phyloP scores from a whole-genome alignment of 1,140 invertebrate genomes.

The Achroia grisella region DNA sequence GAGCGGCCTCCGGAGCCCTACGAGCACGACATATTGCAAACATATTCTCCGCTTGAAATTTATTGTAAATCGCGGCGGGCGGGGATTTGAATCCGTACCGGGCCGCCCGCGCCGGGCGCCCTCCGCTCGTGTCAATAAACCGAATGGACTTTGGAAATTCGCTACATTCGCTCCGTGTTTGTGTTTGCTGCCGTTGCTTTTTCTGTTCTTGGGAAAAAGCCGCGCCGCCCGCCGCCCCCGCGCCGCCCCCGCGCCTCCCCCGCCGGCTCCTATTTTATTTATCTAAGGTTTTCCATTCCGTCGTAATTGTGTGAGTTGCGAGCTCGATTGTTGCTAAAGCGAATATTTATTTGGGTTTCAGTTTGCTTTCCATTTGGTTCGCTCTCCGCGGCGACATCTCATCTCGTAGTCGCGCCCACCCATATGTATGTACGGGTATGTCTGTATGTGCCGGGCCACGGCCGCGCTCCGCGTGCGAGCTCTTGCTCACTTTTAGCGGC shows the following conservation, averaged over 20 bases:
- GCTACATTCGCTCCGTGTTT: constrained; percentile 61
- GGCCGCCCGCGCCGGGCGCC: background rate
- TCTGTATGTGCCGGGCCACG: background rate
- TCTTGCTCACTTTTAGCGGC: constrained; percentile 6
- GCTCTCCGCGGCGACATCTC: background rate
- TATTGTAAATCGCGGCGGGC: constrained; percentile 64
- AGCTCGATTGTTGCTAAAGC: constrained; percentile 62
- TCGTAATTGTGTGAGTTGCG: constrained; percentile 64
- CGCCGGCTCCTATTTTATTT: constrained; percentile 58
- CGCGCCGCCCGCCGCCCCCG: constrained; percentile 3
- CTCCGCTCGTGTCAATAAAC: constrained; percentile 54
- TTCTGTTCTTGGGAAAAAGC: constrained; percentile 37
- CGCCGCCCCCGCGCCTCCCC: constrained; percentile 4
- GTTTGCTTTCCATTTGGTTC: constrained; percentile 9
- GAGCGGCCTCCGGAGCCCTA: constrained; percentile 18
- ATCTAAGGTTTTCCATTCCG: constrained; percentile 67
- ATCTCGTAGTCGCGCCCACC: constrained; percentile 9
- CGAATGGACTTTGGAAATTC: constrained; percentile 66
- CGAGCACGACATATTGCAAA: constrained; percentile 59
- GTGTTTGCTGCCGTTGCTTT: constrained; percentile 60
- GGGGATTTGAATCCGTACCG: constrained; percentile 45
- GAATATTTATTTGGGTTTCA: constrained; percentile 67
- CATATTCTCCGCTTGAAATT: constrained; percentile 68
- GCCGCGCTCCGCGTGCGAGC: constrained; percentile 3
- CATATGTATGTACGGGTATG: background rate